A percentile compares a stretch with the other conserved stretches of the same genome.
These are phyloP conservation scores for Corapipo altera DNA, from an alignment of 2,113 vertebrate species.

Conservation along the genomic window DNA sequence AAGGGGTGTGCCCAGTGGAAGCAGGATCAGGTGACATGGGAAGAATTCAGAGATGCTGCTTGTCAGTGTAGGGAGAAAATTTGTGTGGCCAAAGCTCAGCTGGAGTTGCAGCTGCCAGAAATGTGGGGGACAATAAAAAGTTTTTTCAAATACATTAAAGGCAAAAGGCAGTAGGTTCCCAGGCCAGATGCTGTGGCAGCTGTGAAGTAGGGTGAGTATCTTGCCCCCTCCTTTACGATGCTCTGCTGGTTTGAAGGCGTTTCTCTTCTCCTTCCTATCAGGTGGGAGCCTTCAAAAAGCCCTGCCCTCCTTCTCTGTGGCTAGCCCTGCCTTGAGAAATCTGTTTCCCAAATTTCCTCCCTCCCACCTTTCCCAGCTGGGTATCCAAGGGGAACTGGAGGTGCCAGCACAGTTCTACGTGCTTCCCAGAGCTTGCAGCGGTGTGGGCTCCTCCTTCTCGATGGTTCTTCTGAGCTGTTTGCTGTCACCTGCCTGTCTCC, in stretches of 20 bases:
- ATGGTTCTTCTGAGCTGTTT: not conserved
- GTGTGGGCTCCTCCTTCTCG: not conserved
- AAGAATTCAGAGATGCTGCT: too few species aligned
- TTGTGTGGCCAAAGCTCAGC: too few species aligned
- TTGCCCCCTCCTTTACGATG: not conserved
- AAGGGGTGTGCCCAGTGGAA: too few species aligned
- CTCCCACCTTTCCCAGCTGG: not conserved
- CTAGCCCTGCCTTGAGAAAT: not conserved
- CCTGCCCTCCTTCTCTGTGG: not conserved
- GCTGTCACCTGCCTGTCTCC: not conserved
- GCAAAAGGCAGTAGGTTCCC: not conserved
- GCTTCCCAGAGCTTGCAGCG: accelerated
- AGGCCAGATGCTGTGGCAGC: not conserved
- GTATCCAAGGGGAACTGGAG: not conserved
- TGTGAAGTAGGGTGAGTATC: not conserved
- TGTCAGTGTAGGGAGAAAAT: too few species aligned
- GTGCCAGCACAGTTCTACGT: accelerated
- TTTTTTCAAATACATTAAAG: too few species aligned
- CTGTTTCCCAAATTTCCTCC: not conserved
- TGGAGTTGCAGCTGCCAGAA: too few species aligned
- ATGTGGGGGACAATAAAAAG: too few species aligned
- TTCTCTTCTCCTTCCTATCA: not conserved
- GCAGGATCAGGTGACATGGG: too few species aligned
- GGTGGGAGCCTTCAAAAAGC: not conserved
- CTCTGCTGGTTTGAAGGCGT: not conserved